Conservation (phyloP, 2,797 vertebrate genomes). For the Naso thynnoides region DNA sequence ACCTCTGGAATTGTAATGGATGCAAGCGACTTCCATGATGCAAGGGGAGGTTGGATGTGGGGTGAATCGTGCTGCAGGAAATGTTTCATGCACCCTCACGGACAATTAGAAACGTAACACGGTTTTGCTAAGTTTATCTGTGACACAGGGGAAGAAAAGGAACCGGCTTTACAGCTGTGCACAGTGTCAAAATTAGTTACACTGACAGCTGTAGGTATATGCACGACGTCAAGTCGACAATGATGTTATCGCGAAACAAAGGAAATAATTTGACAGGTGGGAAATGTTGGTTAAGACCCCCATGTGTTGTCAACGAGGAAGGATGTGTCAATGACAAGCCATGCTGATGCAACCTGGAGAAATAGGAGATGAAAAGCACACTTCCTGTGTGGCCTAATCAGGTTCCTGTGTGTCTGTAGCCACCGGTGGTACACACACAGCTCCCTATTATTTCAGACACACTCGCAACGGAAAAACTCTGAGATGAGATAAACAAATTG, state of each 20-base stretch:
- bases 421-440: conserved; percentile 38
- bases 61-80: conserved; percentile 37
- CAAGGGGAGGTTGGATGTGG: conserved; percentile 38
- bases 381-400: conserved; percentile 79
- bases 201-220: conserved; percentile 60
- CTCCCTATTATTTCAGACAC: conserved; percentile 53
- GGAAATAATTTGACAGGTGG: conserved; percentile 72
- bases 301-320: conserved; percentile 66
- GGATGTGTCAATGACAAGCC: conserved; percentile 75
- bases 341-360: conserved; percentile 81
- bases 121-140: conserved; percentile 45
- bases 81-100: conserved; percentile 43
- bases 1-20: conserved; percentile 8
- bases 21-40: conserved; percentile 38
- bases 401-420: conserved; percentile 54
- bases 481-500: conserved; percentile 45
- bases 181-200: conserved; percentile 47
- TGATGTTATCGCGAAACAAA: conserved; percentile 67
- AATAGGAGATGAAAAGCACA: conserved; percentile 76
- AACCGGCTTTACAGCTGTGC: conserved; percentile 15
- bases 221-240: conserved; percentile 59
- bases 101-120: conserved; percentile 65
- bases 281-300: conserved; percentile 75
- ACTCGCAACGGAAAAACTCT: conserved; percentile 1
- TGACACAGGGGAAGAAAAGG: conserved; percentile 45